Base-by-base conservation (phyloP, 1,140 invertebrate species). In the Sipha flava region DNA sequence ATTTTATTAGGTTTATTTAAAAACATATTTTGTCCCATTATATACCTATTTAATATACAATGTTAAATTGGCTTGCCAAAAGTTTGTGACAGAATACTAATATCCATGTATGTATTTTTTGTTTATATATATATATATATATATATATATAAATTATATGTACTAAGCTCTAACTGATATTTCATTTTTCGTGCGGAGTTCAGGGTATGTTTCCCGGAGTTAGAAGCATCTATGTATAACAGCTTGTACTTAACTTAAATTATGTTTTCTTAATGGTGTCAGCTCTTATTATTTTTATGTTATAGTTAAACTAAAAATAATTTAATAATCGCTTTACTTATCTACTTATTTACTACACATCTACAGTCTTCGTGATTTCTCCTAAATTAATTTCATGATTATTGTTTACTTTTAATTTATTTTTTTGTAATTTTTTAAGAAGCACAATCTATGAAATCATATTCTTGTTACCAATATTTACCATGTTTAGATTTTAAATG, bases 131-230 rank as follows among this genome's bases (percentile, higher is more conserved):
- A 64, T 64, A 21, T 23, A 64, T 37, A 23, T 37, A 54, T 54
- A 52, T 73, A 34, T 73, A 66, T 73, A 52, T 52, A 52, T 52
- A 9, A 52, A 18, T 52, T 52, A 18, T 7, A 52, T 21, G 4
- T 52, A 73, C 47, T 73, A 54, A 73, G 49, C 73, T 77, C 49
- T 57, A 57, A 77, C 49, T 57, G 49, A 77, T 77, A 77, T 77
- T 77, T 77, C 73, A 77, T 77, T 77, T 77, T 75, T 57, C 49
- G 73, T 77, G 73, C 73, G 73, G 73, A 77, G 73, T 77, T 77
- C 73, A 77, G 73, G 73, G 73, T 77, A 77, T 77, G 73, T 77
- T 77, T 77, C 73, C 73, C 73, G 73, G 49, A 77, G 73, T 77
- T 77, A 77, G 73, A 52, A 77, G 49, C 73, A 77, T 77, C 21